Conservation (phyloP, 2,113 vertebrate species). For the Vicugna pacos region DNA sequence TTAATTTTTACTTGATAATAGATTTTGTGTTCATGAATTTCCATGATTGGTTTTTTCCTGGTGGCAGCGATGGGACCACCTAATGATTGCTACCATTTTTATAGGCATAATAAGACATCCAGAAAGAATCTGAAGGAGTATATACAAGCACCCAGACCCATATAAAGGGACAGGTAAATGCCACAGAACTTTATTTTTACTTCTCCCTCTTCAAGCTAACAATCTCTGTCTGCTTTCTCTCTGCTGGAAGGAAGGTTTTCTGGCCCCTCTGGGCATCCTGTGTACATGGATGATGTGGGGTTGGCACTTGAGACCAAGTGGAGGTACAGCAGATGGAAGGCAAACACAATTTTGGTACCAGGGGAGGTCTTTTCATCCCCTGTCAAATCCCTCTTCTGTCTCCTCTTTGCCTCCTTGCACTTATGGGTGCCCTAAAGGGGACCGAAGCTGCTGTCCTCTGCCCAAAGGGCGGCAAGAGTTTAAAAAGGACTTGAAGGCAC, state of each 20-base stretch:
- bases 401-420: neutral
- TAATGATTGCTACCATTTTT: neutral
- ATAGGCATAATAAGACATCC: neutral
- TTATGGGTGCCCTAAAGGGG: neutral
- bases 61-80: neutral
- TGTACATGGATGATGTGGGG: rapidly evolving
- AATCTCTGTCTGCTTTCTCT: neutral
- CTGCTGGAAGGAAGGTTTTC: neutral
- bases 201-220: neutral
- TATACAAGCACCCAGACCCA: neutral
- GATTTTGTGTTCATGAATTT: neutral
- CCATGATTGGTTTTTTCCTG: neutral
- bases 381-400: neutral
- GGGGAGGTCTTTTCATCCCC: neutral
- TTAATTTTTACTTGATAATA: neutral
- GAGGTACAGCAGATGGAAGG: neutral
- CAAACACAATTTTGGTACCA: neutral
- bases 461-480: neutral
- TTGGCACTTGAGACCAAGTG: neutral
- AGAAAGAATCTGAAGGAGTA: neutral
- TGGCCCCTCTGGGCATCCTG: neutral
- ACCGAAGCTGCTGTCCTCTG: neutral
- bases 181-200: neutral
- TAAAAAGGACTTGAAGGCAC: neutral
- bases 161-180: neutral